Evolutionary conservation across 2,888 invertebrate genomes (phyloP), one percentile per base, ranked within the genome.

Genomic region (Busseola fusca): DNA sequence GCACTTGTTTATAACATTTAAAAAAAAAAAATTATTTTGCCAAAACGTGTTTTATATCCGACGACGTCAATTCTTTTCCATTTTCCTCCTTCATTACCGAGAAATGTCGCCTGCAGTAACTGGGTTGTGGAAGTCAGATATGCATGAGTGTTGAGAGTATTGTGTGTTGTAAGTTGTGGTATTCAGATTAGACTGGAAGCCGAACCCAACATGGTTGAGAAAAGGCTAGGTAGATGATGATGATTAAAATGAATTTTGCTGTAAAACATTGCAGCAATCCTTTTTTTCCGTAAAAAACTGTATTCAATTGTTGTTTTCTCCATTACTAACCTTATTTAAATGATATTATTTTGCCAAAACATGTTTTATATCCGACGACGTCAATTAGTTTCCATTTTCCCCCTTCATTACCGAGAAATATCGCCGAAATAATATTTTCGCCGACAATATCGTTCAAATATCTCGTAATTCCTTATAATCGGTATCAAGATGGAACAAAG

Each of bases 401-500:
- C n/a, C 66, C 40, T 60, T 76, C 14, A 71, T 78, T 34, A 58
- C 65, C 12, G 14, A 52, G 37, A 74, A 72, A 78, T 63, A 59
- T 65, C 56, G 34, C n/a, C 16, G 25, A 37, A 69, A 72, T 72
- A 54, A 65, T 52, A 70, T 68, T 70, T 62, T 64, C 54, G 45
- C 25, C 40, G 63, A 58, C 42, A 70, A 81, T 70, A 69, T 64
- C 67, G 64, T 67, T 73, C 59, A 64, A 73, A 82, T 70, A 77
- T 73, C 64, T 60, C 59, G 52, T 74, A 63, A 82, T 74, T 74
- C 60, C 66, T 59, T 71, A 80, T 79, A 74, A 76, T 74, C 72
- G 72, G 65, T 78, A 80, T 78, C 58, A 80, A 66, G 69, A 67
- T 72, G 60, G 73, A 76, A 76, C 76, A 76, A 72, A 76, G 72